phyloP scores from a whole-genome alignment of 1,140 invertebrate genomes.

The Diachasmimorpha longicaudata region DNA sequence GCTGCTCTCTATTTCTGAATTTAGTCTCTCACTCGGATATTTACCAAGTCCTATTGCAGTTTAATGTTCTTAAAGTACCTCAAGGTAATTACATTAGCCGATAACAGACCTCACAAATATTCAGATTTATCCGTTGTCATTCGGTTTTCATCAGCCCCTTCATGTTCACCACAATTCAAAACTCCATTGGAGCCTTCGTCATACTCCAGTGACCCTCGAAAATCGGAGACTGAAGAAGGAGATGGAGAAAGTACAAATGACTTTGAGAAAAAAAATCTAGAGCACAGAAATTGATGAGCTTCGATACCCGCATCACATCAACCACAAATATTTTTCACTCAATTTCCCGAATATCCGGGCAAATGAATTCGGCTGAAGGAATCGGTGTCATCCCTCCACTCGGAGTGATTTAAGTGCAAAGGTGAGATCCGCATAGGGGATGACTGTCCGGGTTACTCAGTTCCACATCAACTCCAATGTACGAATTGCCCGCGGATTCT shows the following conservation, averaged over 20 bases:
- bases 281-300: not conserved
- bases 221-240: not conserved
- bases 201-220: not conserved
- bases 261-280: no score
- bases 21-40: not conserved
- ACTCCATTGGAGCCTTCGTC: no score
- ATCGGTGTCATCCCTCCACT: not conserved
- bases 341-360: not conserved
- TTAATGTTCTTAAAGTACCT: constrained; percentile 7
- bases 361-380: not conserved
- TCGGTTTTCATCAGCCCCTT: not conserved
- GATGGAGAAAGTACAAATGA: no score
- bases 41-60: constrained; percentile 9
- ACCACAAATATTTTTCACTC: not conserved
- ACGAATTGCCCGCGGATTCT: not conserved
- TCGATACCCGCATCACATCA: not conserved
- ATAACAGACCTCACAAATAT: not conserved
- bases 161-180: not conserved
- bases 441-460: constrained; percentile 12
- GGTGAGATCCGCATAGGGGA: not conserved
- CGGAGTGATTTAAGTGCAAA: not conserved
- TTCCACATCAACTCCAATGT: not conserved
- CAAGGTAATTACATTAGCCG: not conserved
- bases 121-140: not conserved
- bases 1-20: not conserved